phyloP scores from a whole-genome alignment of 1,140 invertebrate genomes.

The Drosophila fuyamai region DNA sequence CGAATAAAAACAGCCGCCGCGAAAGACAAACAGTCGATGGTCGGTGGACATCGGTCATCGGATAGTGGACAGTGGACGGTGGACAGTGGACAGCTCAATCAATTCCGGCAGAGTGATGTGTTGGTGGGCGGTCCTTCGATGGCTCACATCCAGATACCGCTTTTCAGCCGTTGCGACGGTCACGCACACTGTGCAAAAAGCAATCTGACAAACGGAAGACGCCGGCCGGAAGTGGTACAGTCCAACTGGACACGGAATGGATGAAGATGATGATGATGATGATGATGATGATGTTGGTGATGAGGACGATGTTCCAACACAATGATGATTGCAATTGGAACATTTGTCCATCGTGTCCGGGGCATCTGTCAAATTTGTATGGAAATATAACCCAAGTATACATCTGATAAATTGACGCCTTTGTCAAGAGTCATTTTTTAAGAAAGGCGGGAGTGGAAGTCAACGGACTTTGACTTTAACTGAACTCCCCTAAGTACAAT shows the following conservation, averaged over 20 bases:
- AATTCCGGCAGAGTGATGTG: conserved; percentile 32
- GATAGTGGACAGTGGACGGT: conserved; percentile 10
- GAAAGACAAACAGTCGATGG: conserved; percentile 26
- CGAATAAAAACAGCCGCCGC: background rate
- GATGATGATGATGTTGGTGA: background rate
- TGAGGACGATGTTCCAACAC: background rate
- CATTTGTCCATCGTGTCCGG: conserved; percentile 15
- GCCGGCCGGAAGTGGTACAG: conserved; percentile 47
- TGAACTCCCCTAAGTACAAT: too few species aligned
- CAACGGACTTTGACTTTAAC: background rate
- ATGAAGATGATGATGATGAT: conserved; percentile 6
- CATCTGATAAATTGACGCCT: conserved; percentile 42
- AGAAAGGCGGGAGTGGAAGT: background rate
- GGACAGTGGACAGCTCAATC: conserved; percentile 57
- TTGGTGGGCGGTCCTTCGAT: background rate
- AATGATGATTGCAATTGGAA: conserved; percentile 16
- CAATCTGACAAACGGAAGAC: conserved; percentile 41
- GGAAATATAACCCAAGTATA: conserved; percentile 31
- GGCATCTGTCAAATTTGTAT: conserved; percentile 64
- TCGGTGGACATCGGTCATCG: background rate
- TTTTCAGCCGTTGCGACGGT: conserved; percentile 16
- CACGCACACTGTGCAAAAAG: conserved; percentile 47
- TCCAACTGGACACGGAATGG: conserved; percentile 40
- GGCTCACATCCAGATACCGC: conserved; percentile 11
- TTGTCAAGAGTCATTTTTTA: background rate